Evolutionary conservation across 1,140 invertebrate species (phyloP), one percentile per base, ranked within the genome.

Genomic region (Dendrolimus kikuchii): DNA sequence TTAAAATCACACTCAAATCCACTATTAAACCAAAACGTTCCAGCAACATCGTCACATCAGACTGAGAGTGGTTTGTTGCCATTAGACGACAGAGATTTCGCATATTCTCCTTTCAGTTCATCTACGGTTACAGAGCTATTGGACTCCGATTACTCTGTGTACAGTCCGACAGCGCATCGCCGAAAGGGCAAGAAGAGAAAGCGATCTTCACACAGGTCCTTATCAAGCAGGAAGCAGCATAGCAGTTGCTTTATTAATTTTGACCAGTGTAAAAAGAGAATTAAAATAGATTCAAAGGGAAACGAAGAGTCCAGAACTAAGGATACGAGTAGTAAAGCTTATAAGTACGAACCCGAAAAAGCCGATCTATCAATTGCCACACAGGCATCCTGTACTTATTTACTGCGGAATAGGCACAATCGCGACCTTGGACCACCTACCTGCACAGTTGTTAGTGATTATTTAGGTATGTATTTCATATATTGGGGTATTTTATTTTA

Each of bases 81-180:
- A 23, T 64, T 88, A 38, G 87, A 88, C 74, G 84, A 87, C 51
- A 83, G 86, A 60, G 87, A 88, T 53, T 88, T 75, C 61, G 86
- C 84, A 5, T 86, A 86, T 67, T 88, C 87, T 7, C 87, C 87
- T n/a, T 87, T 87, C 63, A 88, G 87, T 59, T 83, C 86, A 38
- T 86, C 86, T 7, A 87, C 84, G 50, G 81, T 82, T 50, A 86
- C 83, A 53, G 86, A 88, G 48, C 62, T 82, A 53, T 59, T 86
- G 5, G 87, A 88, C 58, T 88, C 87, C 23, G 87, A 88, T 60
- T 84, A 87, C 65, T 88, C 86, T 41, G 81, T 87, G 5, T 88
- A 88, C 62, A 86, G 83, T 55, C 87, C 87, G 4, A 85, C 76
- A 40, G 64, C 75, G 40, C 79, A 47, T 53, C 68, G 77, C 10